phyloP scores from a whole-genome alignment of 2,888 invertebrate species.

The Dugesia japonica region DNA sequence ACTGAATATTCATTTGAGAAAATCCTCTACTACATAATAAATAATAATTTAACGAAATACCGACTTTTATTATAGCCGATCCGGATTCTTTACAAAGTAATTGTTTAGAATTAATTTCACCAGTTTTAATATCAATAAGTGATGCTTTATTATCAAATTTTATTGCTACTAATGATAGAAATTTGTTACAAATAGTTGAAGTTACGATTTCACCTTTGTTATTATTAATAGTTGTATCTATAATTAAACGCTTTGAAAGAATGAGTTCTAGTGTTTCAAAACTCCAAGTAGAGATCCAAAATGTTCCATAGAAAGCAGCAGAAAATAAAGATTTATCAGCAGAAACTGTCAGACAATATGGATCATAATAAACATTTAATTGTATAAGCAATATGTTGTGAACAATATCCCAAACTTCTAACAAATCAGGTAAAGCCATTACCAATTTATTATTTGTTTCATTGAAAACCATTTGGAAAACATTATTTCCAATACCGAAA shows the following conservation, averaged over 20 bases:
- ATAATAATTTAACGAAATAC: not conserved
- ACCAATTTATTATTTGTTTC: not conserved
- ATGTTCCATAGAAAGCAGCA: not conserved
- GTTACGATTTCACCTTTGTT: not conserved
- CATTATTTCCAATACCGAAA: not conserved
- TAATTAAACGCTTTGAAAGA: not conserved
- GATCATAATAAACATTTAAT: not conserved
- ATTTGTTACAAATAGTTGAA: not conserved
- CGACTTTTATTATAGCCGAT: not conserved
- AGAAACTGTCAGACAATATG: not conserved
- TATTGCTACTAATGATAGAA: not conserved
- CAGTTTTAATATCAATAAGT: not conserved
- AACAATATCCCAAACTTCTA: not conserved
- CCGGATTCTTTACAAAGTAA: not conserved
- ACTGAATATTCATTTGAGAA: not conserved
- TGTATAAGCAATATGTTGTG: not conserved
- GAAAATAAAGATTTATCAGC: conserved; percentile 6
- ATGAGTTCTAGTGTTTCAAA: not conserved
- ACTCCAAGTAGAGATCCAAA: not conserved
- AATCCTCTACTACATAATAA: not conserved
- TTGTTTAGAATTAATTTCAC: not conserved
- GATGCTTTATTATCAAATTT: not conserved
- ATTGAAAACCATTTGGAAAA: not conserved
- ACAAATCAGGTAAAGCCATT: not conserved
- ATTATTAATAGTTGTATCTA: not conserved